Percentiles rank a stretch among this genome's conserved stretches.
Conservation (phyloP, 2,113 vertebrate species). For the Hippocampus guttulatus region DNA sequence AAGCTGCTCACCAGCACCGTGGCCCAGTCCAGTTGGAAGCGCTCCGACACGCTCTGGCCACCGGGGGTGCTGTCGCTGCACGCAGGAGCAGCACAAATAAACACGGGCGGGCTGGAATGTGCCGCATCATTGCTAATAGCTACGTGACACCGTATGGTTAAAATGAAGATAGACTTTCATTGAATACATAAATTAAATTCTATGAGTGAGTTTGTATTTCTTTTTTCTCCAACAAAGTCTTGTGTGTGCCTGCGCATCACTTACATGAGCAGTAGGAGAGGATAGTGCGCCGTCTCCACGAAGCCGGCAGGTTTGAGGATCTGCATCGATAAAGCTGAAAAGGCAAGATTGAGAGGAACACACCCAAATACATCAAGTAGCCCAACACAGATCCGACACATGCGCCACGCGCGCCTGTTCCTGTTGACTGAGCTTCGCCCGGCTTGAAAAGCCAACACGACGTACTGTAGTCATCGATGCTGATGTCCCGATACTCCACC, state of each 20-base stretch:
- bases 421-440: too few species aligned
- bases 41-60: slow-evolving; percentile 85
- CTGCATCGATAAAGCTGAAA: slow-evolving; percentile 83
- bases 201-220: neutral
- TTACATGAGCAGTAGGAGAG: slow-evolving; percentile 89
- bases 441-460: slow-evolving; percentile 7
- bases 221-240: too few species aligned
- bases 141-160: too few species aligned
- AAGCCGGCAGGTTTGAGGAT: slow-evolving; percentile 92
- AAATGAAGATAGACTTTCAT: too few species aligned
- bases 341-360: neutral
- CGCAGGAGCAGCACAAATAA: too few species aligned
- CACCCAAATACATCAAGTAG: neutral
- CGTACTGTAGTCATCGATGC: slow-evolving; percentile 86
- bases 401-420: too few species aligned
- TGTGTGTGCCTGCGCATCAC: slow-evolving; percentile 54
- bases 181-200: too few species aligned
- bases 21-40: slow-evolving; percentile 84
- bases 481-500: slow-evolving; percentile 80
- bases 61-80: slow-evolving; percentile 81
- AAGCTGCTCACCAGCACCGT: slow-evolving; percentile 90
- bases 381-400: neutral
- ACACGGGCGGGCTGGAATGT: neutral
- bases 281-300: slow-evolving; percentile 79
- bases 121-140: too few species aligned